Conservation (phyloP, 2,797 vertebrate genomes). For the Sebastes aleutianus region DNA sequence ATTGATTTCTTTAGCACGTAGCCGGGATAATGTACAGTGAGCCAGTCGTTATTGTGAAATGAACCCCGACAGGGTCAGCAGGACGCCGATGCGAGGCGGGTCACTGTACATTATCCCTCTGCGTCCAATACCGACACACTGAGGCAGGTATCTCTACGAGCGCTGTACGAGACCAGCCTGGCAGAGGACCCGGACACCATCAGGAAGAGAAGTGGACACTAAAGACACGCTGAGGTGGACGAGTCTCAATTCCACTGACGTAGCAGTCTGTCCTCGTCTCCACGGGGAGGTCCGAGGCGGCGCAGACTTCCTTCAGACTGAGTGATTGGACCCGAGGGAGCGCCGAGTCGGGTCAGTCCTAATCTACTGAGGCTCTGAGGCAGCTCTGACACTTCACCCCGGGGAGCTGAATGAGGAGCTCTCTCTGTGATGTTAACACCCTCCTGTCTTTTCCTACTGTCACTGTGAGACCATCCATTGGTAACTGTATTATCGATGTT, state of each 20-base stretch:
- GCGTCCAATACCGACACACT: too few relatives aligned
- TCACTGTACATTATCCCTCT: too few relatives aligned
- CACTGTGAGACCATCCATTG: too few relatives aligned
- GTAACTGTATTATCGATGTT: background rate
- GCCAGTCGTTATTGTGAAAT: too few relatives aligned
- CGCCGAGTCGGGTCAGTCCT: background rate
- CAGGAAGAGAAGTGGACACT: background rate
- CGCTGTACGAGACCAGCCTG: too few relatives aligned
- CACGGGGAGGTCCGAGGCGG: background rate
- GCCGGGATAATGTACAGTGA: too few relatives aligned
- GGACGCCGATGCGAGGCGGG: too few relatives aligned
- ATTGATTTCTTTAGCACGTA: too few relatives aligned
- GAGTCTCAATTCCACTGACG: background rate
- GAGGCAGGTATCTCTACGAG: too few relatives aligned
- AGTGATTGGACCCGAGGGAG: conserved; percentile 9
- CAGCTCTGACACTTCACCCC: background rate
- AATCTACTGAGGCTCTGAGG: conserved; percentile 7
- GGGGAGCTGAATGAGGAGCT: background rate
- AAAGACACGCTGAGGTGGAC: background rate
- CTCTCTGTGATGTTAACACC: background rate
- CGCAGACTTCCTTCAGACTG: background rate
- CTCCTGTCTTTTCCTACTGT: background rate
- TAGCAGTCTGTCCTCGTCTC: background rate
- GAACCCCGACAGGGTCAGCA: too few relatives aligned
- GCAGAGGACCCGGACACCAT: background rate